Conservation (phyloP, 1,140 invertebrate species). For the Maconellicoccus hirsutus region DNA sequence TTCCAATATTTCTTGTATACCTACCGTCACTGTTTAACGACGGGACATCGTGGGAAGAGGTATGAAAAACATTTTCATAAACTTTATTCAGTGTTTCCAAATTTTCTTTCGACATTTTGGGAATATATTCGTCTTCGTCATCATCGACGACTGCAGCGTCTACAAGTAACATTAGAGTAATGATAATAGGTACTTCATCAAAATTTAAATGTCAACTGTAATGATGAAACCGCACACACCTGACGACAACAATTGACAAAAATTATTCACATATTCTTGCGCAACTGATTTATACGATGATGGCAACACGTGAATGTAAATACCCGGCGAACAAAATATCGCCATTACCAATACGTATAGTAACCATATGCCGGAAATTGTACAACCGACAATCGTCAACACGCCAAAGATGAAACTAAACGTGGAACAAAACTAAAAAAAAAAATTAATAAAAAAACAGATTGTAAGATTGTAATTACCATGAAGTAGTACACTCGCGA, state of each 20-base stretch:
- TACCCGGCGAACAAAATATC: not conserved
- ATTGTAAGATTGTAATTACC: not conserved
- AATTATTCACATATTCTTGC: not conserved
- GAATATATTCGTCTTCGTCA: conserved; percentile 1
- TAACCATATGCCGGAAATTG: conserved; percentile 12
- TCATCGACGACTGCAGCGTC: conserved; percentile 7
- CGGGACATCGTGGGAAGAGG: too few relatives aligned
- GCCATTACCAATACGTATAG: not conserved
- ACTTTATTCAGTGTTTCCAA: not conserved
- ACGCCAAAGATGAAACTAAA: not conserved
- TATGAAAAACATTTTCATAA: not conserved
- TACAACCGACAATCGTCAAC: not conserved
- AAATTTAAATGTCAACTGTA: too few relatives aligned
- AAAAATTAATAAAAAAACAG: not conserved
- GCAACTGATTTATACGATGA: not conserved
- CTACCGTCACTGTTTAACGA: too few relatives aligned
- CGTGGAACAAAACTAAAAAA: not conserved
- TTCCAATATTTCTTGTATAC: too few relatives aligned
- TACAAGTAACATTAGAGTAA: not conserved
- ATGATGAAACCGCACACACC: not conserved
- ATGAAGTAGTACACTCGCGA: not conserved
- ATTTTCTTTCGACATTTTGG: not conserved
- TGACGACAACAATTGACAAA: not conserved
- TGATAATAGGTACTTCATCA: not conserved
- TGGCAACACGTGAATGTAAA: conserved; percentile 6